Evolutionary conservation across 1,140 invertebrate genomes (phyloP).

Genomic region (Bursaphelenchus mucronatus): DNA sequence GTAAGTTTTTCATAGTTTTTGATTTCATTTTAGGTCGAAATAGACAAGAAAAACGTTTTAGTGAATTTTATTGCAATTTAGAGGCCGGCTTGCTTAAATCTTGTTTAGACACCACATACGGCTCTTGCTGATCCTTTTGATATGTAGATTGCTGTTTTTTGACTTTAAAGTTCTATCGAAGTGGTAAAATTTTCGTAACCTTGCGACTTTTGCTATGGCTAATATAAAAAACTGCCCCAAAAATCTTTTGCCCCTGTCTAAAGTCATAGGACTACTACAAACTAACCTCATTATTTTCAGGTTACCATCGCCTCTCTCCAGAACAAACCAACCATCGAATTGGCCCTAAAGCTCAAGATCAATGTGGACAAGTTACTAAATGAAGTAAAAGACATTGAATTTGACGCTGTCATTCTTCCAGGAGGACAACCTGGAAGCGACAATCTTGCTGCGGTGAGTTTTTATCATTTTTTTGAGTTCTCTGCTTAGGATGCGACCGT

Average conservation of each 20-base stretch:
- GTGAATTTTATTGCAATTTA: neutral
- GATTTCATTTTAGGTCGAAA: constrained; percentile 15
- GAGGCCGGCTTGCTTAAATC: neutral
- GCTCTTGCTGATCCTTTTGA: neutral
- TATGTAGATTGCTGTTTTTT: too few species aligned
- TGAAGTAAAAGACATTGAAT: constrained; percentile 53
- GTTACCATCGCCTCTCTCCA: constrained; percentile 52
- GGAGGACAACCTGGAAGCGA: constrained; percentile 77
- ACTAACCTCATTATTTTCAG: constrained; percentile 31
- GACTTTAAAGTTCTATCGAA: too few species aligned
- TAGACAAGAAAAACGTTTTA: neutral
- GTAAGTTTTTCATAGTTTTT: constrained; percentile 35
- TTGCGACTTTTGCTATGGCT: neutral
- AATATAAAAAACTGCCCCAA: neutral
- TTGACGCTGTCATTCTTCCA: constrained; percentile 79
- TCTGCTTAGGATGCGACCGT: constrained; percentile 68
- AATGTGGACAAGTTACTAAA: constrained; percentile 42
- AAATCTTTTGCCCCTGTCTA: neutral
- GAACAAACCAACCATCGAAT: constrained; percentile 32
- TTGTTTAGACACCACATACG: neutral
- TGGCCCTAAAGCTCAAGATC: constrained; percentile 39
- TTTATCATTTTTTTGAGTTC: constrained; percentile 2
- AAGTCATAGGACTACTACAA: neutral
- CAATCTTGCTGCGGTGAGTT: constrained; percentile 69
- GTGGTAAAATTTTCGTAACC: too few species aligned